phyloP scores from a whole-genome alignment of 2,888 invertebrate genomes.

The Epicampocera succincta region DNA sequence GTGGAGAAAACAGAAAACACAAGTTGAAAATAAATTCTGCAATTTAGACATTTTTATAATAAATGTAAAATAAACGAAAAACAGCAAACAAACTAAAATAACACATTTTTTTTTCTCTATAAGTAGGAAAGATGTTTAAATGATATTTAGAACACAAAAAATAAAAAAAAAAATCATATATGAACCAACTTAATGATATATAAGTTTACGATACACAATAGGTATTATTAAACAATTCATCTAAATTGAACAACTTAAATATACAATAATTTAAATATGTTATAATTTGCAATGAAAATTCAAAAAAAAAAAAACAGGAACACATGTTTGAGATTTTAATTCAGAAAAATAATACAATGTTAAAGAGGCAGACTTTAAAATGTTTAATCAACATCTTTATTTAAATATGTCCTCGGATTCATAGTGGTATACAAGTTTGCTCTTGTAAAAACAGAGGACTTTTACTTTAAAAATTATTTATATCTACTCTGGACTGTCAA shows the following conservation, averaged over 20 bases:
- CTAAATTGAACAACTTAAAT: constrained; percentile 9
- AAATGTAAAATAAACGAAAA: constrained; percentile 62
- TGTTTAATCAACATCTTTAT: too few relatives aligned
- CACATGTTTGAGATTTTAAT: neutral
- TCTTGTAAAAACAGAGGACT: too few relatives aligned
- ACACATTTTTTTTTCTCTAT: constrained; percentile 45
- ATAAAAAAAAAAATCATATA: constrained; percentile 5
- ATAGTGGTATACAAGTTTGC: too few relatives aligned
- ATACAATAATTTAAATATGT: neutral
- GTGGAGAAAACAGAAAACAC: too few relatives aligned
- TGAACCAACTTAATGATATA: constrained; percentile 18
- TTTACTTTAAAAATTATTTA: too few relatives aligned
- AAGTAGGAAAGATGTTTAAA: constrained; percentile 55
- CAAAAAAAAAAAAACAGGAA: too few relatives aligned
- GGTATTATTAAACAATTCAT: constrained; percentile 51
- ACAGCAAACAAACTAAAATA: too few relatives aligned
- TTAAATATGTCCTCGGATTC: too few relatives aligned
- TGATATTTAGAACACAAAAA: constrained; percentile 19
- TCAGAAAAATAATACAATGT: neutral
- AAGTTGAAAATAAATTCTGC: constrained; percentile 62
- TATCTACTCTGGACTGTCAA: too few relatives aligned
- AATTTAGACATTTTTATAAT: constrained; percentile 69
- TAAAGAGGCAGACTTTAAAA: too few relatives aligned
- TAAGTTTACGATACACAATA: constrained; percentile 43
- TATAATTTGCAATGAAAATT: too few relatives aligned